Base-by-base conservation (phyloP, 2,888 invertebrate genomes). In the Cosmorhoe ocellata region DNA sequence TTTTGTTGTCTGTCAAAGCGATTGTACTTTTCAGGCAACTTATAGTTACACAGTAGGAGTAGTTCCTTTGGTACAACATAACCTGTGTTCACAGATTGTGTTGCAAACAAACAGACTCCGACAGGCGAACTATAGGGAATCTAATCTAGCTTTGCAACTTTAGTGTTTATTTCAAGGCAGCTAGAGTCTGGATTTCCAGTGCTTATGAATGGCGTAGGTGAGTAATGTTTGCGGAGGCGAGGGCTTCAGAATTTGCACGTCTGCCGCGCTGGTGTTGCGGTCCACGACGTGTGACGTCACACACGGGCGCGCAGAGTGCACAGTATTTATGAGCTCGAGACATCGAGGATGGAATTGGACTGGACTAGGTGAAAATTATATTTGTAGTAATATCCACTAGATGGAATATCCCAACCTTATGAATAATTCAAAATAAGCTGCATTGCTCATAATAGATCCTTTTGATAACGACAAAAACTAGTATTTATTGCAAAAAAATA, bases 221-320 rank as follows among this genome's bases (percentile, higher is more conserved):
- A 75, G 63, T 66, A 67, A 75, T 78, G 76, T 76, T 76, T 74
- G 73, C 64, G 70, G 74, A 69, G 69, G 66, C 59, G 64, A 61
- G 67, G 43, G 63, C 63, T 61, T 55, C 64, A 61, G 64, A 63
- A 66, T 67, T 73, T 66, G 64, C 74, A 64, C 71, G 68, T 69
- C 64, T 71, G 63, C 49, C 56, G 58, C 51, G 40, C 46, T 57
- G 47, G 63, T 61, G 59, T 63, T 58, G 62, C 54, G 63, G 64
- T 62, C 55, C 40, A 53, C 47, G 42, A 50, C 50, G 38, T 52
- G 51, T 46, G 36, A 55, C 52, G 45, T 49, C 58, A 69, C 67
- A 69, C 55, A 76, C 69, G 14, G 67, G 6, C 38, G 42, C 42
- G 32, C 32, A 49, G 34, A 33, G 31, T 38, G 40, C 43, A 30